phyloP scores from a whole-genome alignment of 2,113 vertebrate genomes.

The Neotragus pygmaeus region DNA sequence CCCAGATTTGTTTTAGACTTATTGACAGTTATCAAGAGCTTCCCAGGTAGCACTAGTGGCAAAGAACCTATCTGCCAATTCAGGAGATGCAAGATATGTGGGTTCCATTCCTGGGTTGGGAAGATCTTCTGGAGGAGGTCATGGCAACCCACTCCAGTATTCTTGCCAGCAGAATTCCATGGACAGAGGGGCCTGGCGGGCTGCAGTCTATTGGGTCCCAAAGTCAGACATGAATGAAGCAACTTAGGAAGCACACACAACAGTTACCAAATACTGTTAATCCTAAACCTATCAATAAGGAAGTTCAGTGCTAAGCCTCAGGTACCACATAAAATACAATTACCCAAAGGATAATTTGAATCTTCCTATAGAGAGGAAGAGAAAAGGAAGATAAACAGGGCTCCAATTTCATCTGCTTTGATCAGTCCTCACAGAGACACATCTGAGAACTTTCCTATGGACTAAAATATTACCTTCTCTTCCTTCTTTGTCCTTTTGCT shows the following conservation, averaged over 20 bases:
- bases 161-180: not conserved
- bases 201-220: accelerated
- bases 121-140: not conserved
- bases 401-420: not conserved
- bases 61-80: not conserved
- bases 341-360: not conserved
- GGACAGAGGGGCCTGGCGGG: not conserved
- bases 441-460: not conserved
- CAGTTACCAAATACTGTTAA: not conserved
- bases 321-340: not conserved
- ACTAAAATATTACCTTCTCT: not conserved
- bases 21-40: not conserved
- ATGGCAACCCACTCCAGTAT: not conserved
- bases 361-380: not conserved
- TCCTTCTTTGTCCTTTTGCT: not conserved
- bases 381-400: not conserved
- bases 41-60: not conserved
- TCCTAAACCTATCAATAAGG: not conserved
- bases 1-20: not conserved
- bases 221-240: not conserved
- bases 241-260: not conserved
- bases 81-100: not conserved
- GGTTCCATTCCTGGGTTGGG: not conserved
- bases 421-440: not conserved
- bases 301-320: not conserved